Base-by-base conservation (phyloP, 2,888 invertebrate genomes). In the Drosophila quinaria region DNA sequence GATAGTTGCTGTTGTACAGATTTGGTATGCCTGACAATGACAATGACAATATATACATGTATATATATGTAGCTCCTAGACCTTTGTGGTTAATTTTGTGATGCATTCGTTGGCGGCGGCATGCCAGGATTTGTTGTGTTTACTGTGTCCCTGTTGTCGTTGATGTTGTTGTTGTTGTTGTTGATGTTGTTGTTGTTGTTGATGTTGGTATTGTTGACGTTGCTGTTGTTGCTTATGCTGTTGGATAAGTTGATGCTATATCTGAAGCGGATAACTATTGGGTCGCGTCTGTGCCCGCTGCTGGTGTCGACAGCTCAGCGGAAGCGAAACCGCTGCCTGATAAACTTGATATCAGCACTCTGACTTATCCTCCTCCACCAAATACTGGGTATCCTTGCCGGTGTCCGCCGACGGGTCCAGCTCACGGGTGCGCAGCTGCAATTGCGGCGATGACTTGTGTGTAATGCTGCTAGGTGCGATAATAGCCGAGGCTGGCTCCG, bases 351-450 rank as follows among this genome's bases (percentile, higher is more conserved):
- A 93, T 93, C 93, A 93, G 93, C 93, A 93, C 86, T 93, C 93
- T 90, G 93, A 96, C 93, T 95, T 95, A 94, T 97, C 97, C 94
- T 98, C 98, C 93, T 96, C 96, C 81, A 98, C 98, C 81, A 98
- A 95, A 92, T 96, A 95, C 93, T 97, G 97, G 50, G 98, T 98
- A 93, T 98, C 98, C 93, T 96, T 97, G 92, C 97, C 97, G 63
- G 97, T 97, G 93, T 98, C 98, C 66, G 95, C 95, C 64, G 94
- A 93, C 4, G 98, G 98, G 93, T 97, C 97, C 70, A 98, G 94
- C 92, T 96, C 96, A 81, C 95, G 95, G 92, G 96, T 96, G 92
- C 96, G 94, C 81, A 96, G 93, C 91, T 95, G 95, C 81, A 96
- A 93, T 91, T 95, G 95, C 29, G 96, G 96, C 69, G 96, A 95